Conservation (phyloP, 2,113 vertebrate genomes). For the Ceyx margarethae region DNA sequence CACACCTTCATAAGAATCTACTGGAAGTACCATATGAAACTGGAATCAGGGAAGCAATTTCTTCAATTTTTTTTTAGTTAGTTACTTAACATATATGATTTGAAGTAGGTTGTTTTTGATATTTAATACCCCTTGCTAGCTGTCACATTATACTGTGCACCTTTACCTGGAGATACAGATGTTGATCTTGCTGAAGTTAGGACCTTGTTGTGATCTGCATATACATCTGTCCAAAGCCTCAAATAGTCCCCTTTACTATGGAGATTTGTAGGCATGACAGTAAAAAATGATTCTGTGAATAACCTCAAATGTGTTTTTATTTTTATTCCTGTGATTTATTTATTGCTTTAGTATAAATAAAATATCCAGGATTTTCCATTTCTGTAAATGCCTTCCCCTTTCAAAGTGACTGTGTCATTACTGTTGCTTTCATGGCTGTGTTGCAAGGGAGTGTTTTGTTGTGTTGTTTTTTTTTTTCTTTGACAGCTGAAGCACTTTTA, state of each 20-base stretch:
- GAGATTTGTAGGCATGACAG: neutral
- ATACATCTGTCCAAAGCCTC: neutral
- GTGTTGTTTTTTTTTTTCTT: neutral
- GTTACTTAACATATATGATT: neutral
- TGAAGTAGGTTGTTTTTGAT: neutral
- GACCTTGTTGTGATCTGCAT: neutral
- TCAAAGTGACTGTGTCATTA: neutral
- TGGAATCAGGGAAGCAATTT: neutral
- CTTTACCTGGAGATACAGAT: neutral
- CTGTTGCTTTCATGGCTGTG: neutral
- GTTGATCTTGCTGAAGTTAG: neutral
- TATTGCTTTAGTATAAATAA: neutral
- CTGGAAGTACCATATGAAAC: neutral
- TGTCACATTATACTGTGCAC: neutral
- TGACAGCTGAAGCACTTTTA: neutral
- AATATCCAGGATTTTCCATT: neutral
- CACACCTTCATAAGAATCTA: neutral
- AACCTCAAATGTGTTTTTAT: neutral
- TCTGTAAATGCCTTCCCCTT: neutral
- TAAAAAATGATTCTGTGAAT: neutral
- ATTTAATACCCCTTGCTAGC: neutral
- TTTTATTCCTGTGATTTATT: neutral
- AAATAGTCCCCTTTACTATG: neutral
- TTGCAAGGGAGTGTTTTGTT: neutral
- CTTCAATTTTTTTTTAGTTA: neutral